Evolutionary conservation across 2,113 vertebrate genomes (phyloP), one percentile per base, ranked within the genome.

Genomic region (Aramus guarauna): DNA sequence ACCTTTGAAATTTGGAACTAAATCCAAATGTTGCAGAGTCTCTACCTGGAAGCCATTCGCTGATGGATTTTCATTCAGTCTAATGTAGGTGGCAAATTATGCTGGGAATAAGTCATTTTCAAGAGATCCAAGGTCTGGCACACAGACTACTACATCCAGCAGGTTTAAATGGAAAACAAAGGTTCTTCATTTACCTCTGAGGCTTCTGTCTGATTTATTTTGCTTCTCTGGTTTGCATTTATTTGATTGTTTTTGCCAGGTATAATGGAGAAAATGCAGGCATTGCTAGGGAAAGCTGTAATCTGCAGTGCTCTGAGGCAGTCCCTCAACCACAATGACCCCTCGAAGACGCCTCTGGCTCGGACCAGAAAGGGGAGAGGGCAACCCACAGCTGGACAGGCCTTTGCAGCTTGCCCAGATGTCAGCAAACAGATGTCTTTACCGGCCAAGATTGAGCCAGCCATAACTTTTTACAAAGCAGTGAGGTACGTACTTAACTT

Each of bases 181-280:
- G 91, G 30, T 90, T 94, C 86, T 96, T 94, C 93, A 95, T 97
- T 97, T 97, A 94, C 91, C 94, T 97, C 93, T 94, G 97, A 96
- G 89, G 79, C 80, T 90, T 94, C 88, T 80, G 87, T 94, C 91
- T 95, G 75, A 63, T 89, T 89, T 90, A 88, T 95, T 78, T 55
- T 91, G 72, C 84, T 75, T 97, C 95, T 85, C 95, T 91, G 85
- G 87, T 53, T 80, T 95, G 94, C 95, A 96, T 91, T 94, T 97
- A 90, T 96, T 96, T 95, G 93, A 94, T 96, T 90, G 93, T 78
- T 97, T 76, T 73, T 95, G 96, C 95, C 96, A 97, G 95, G 90
- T 97, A 92, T 85, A 97, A 96, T 18, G 77, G 94, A 95, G 96
- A 95, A 95, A 93, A 78, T 27, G 66, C 83, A 93, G 81, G 92